Percentiles rank a stretch among this genome's conserved stretches.
Evolutionary conservation across 2,888 invertebrate genomes (phyloP).

Genomic region (Baccha elongata): DNA sequence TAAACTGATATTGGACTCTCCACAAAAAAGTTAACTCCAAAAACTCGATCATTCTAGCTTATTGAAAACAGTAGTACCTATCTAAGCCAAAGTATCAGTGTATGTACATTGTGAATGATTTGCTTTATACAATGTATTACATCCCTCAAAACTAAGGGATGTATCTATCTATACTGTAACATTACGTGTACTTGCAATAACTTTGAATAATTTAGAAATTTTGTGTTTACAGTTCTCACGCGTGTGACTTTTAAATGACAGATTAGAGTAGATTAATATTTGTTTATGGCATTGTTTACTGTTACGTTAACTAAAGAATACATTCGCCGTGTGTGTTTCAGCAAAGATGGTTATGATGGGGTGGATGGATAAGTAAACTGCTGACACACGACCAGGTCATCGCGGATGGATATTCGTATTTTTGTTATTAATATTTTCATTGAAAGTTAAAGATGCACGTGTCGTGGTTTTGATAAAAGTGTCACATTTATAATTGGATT

Average conservation of each 20-base stretch:
- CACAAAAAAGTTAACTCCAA: constrained; percentile 67
- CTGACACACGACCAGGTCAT: constrained; percentile 57
- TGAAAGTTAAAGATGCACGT: constrained; percentile 75
- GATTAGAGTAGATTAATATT: constrained; percentile 82
- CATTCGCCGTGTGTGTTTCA: constrained; percentile 28
- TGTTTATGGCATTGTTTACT: constrained; percentile 77
- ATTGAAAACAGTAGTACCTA: constrained; percentile 8
- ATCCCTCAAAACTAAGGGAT: constrained; percentile 40
- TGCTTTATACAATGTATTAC: constrained; percentile 23
- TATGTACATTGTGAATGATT: constrained; percentile 33
- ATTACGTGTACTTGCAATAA: constrained; percentile 43
- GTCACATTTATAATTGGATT: constrained; percentile 75
- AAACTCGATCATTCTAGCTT: constrained; percentile 37
- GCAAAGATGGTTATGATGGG: constrained; percentile 6
- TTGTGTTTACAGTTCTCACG: constrained; percentile 82
- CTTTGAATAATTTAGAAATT: constrained; percentile 46
- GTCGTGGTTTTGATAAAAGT: constrained; percentile 76
- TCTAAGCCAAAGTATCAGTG: no score
- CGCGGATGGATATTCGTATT: constrained; percentile 57
- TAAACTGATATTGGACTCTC: constrained; percentile 74
- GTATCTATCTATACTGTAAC: no score
- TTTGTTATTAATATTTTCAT: constrained; percentile 76
- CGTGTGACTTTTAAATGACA: constrained; percentile 82
- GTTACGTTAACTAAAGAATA: constrained; percentile 66
- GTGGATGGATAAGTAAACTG: constrained; percentile 49